Evolutionary conservation across 2,797 vertebrate genomes (phyloP), one percentile per base, ranked within the genome.

Genomic region (Erethizon dorsatum): DNA sequence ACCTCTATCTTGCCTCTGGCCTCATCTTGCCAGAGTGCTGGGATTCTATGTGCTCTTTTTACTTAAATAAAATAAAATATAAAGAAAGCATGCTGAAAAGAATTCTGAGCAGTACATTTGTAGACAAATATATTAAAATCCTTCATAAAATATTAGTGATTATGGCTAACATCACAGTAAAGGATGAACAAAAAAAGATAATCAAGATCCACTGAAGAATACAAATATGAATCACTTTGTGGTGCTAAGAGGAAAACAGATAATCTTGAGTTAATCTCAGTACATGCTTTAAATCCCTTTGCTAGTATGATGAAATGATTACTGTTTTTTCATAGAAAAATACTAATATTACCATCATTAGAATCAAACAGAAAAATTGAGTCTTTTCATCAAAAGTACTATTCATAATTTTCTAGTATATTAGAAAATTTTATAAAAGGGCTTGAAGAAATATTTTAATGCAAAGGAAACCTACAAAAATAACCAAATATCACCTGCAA

Each of bases 231-330:
- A 41, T 84, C 57, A 91, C 4, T 12, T 65, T 75, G 82, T 73
- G 26, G 56, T 83, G 3, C 83, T 83, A 83, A 92, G 26, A 37
- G 7, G n/a, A 47, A 63, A 95, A 69, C 28, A 50, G 24, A 75
- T 77, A 77, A 22, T 47, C 67, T 57, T 94, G 41, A 41, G 28
- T 41, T 61, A 75, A 63, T 61, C 52, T 91, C 45, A 61, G n/a
- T 33, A 63, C 18, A 89, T 37, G 15, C 52, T 84, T 94, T 84
- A 90, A 90, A 83, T 89, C n/a, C 57, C 65, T 88, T 88, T 95
- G 50, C 41, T 91, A 75, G 56, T 31, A 75, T 41, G 9, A 61
- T 82, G 26, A 85, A 50, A 22, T n/a, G 47, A 31, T 52, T 61
- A 77, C 31, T 52, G 5, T 69, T 61, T 28, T 83, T 71, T 67